phyloP scores from a whole-genome alignment of 2,888 invertebrate species.

The Drosophila robusta region DNA sequence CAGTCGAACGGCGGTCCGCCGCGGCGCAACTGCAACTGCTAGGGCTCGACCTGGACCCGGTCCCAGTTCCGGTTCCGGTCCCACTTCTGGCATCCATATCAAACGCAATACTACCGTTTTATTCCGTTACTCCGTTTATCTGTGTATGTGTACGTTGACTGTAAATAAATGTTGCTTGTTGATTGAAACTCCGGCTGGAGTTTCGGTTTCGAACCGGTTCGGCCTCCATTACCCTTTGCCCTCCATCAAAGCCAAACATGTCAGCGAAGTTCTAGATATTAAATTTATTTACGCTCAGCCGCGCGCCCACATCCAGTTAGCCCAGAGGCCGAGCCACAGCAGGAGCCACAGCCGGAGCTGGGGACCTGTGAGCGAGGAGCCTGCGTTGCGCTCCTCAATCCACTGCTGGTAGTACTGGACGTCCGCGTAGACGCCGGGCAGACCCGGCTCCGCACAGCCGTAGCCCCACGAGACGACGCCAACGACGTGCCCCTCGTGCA shows the following conservation, averaged over 20 bases:
- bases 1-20: constrained; percentile 21
- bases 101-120: constrained; percentile 18
- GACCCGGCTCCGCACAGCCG: constrained; percentile 75
- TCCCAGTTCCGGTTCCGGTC: background rate
- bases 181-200: background rate
- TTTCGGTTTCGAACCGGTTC: too few relatives aligned
- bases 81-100: background rate
- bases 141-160: constrained; percentile 43
- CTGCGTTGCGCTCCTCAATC: constrained; percentile 75
- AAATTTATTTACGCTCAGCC: constrained; percentile 9
- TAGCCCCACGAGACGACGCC: constrained; percentile 83
- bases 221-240: too few relatives aligned
- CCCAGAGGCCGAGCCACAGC: constrained; percentile 13
- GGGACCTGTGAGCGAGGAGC: background rate
- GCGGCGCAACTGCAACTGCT: constrained; percentile 73
- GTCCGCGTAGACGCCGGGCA: constrained; percentile 80
- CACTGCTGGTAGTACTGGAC: constrained; percentile 79
- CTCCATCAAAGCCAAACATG: too few relatives aligned
- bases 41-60: constrained; percentile 3
- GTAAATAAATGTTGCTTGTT: constrained; percentile 62
- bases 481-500: constrained; percentile 73
- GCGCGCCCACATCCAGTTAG: background rate
- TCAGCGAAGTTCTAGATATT: background rate
- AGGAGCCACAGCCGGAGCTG: constrained; percentile 3
- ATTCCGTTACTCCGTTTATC: constrained; percentile 31